Evolutionary conservation across 2,797 vertebrate species (phyloP).

Genomic region (Xiphophorus birchmanni): DNA sequence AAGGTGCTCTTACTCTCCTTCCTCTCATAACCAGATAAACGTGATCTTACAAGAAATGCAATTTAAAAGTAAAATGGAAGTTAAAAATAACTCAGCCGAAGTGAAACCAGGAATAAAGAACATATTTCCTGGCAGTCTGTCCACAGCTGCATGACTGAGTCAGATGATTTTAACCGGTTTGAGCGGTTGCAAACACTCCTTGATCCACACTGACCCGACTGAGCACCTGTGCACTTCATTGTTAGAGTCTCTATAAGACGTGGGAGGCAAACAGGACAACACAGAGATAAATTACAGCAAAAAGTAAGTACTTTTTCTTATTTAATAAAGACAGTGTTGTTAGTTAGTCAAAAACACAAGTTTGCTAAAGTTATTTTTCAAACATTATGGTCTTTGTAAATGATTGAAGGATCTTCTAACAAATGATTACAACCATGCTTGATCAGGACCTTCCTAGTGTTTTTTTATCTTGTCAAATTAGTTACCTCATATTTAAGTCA

Average conservation of each 20-base stretch:
- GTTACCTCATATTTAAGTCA: not conserved
- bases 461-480: not conserved
- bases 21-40: not conserved
- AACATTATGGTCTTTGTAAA: not conserved
- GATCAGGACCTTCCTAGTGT: not conserved
- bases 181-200: not conserved
- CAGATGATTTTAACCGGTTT: slow-evolving; percentile 11
- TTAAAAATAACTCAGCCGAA: slow-evolving; percentile 4
- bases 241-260: not conserved
- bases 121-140: not conserved
- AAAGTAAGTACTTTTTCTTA: slow-evolving; percentile 7
- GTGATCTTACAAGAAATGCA: not conserved
- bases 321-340: not conserved
- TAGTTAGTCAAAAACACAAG: not conserved
- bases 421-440: not conserved
- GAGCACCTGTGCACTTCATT: not conserved
- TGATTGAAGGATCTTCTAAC: not conserved
- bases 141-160: not conserved
- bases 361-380: not conserved
- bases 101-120: slow-evolving; percentile 1
- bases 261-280: not conserved
- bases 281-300: not conserved
- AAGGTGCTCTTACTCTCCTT: not conserved
- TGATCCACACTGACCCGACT: not conserved
- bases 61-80: not conserved